Evolutionary conservation across 2,113 vertebrate species (phyloP), one percentile per base, ranked within the genome.

Genomic region (Balaeniceps rex): DNA sequence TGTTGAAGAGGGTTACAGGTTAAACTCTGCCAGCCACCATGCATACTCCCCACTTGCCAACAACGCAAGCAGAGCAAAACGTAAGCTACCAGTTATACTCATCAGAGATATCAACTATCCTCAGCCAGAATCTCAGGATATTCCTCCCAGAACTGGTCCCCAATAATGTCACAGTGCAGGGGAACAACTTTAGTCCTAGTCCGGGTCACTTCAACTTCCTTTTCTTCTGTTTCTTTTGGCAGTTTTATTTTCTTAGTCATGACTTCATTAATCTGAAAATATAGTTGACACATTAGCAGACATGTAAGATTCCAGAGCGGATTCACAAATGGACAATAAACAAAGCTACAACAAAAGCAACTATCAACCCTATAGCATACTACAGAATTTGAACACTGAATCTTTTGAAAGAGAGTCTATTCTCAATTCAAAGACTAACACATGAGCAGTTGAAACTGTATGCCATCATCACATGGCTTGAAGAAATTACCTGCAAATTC

Each of bases 141-240:
- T 44, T 99, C 98, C 66, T 99, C 98, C 99, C 99, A 99, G 97
- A 99, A 99, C 93, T 98, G 97, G n/a, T 99, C 98, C 51, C 99
- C 99, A 51, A 99, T 99, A 58, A 99, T 97, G 94, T 99, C 99
- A 34, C 99, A 99, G 94, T 99, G 97, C 88, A 98, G 85, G 24
- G 98, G 88, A 77, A 98, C 96, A 52, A 98, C 97, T 95, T 93
- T 98, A 66, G 93, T 98, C 95, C 98, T 98, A 87, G 95, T 98
- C 38, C 98, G 98, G 1, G 97, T 99, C 90, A 99, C 98, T 29
- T 96, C 81, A 42, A 99, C 98, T 58, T 98, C 98, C 87, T 97
- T 98, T 93, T 99, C 99, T 77, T 98, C 97, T 33, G 97, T 95
- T 84, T 99, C 98, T 40, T 98, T 94, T 25, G 98, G 98, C 24